These are phyloP conservation scores for Gari tellinella DNA, from an alignment of 2,888 invertebrate genomes.

Conservation along the genomic window DNA sequence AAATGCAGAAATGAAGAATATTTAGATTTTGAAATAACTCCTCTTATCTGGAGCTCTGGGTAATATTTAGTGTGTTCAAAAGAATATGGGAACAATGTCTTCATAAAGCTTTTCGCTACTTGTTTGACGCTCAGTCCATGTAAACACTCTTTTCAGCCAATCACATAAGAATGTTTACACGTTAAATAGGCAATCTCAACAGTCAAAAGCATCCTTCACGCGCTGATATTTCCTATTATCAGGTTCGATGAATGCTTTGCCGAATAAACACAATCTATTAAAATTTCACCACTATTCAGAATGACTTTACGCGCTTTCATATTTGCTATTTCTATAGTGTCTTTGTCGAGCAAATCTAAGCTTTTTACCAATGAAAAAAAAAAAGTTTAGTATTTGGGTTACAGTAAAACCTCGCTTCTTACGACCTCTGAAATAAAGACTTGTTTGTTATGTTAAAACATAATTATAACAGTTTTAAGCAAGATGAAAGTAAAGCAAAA, in stretches of 20 bases:
- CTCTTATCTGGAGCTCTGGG: no score
- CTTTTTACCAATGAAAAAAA: no score
- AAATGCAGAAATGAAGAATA: no score
- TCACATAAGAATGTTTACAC: constrained; percentile 40
- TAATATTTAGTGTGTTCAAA: no score
- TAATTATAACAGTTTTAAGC: no score
- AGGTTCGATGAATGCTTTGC: constrained; percentile 11
- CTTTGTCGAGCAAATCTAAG: background rate
- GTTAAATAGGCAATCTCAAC: constrained; percentile 33
- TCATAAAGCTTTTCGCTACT: background rate
- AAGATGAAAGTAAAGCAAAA: no score
- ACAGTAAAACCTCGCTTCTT: no score
- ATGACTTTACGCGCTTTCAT: constrained; percentile 10
- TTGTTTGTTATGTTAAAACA: no score
- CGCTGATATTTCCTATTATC: constrained; percentile 23
- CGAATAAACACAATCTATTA: constrained; percentile 11
- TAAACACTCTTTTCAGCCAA: constrained; percentile 23
- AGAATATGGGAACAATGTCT: no score
- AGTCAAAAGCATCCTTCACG: constrained; percentile 10
- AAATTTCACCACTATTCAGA: constrained; percentile 3
- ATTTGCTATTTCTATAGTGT: constrained; percentile 1
- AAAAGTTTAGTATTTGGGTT: no score
- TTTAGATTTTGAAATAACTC: no score
- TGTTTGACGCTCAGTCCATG: constrained; percentile 15
- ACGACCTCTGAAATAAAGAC: no score